A percentile compares a stretch with the other conserved stretches of the same genome.
Conservation (phyloP, 2,888 invertebrate genomes). For the Hydropsyche betteni region DNA sequence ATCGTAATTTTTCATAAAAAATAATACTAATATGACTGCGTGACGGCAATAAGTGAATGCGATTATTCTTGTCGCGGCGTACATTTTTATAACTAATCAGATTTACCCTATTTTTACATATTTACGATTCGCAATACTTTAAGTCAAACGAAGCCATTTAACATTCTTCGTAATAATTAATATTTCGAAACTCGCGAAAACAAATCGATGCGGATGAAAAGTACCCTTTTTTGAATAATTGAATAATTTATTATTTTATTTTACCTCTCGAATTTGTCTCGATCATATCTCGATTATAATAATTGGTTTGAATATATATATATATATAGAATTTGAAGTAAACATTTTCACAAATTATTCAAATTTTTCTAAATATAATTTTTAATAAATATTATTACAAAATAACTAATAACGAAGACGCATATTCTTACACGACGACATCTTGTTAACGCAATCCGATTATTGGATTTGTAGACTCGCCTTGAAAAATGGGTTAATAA, state of each 20-base stretch:
- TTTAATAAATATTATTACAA: too few relatives aligned
- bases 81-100: slow-evolving; percentile 43
- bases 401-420: background rate
- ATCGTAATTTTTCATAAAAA: background rate
- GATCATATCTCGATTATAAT: too few relatives aligned
- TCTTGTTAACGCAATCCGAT: slow-evolving; percentile 49
- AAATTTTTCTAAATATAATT: too few relatives aligned
- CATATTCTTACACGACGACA: slow-evolving; percentile 32
- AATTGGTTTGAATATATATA: too few relatives aligned
- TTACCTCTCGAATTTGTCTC: too few relatives aligned
- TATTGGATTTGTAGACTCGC: slow-evolving; percentile 41
- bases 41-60: slow-evolving; percentile 34
- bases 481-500: slow-evolving; percentile 44
- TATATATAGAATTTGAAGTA: too few relatives aligned
- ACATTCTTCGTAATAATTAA: too few relatives aligned
- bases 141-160: slow-evolving; percentile 43
- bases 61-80: slow-evolving; percentile 36
- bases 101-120: slow-evolving; percentile 48
- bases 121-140: slow-evolving; percentile 28
- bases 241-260: too few relatives aligned
- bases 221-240: too few relatives aligned
- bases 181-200: too few relatives aligned
- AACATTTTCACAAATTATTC: too few relatives aligned
- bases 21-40: slow-evolving; percentile 6
- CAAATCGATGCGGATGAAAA: too few relatives aligned